A percentile compares a stretch with the other conserved stretches of the same genome.
These are phyloP conservation scores for Sinocyclocheilus anshuiensis DNA, from an alignment of 2,113 vertebrate species.

Conservation along the genomic window DNA sequence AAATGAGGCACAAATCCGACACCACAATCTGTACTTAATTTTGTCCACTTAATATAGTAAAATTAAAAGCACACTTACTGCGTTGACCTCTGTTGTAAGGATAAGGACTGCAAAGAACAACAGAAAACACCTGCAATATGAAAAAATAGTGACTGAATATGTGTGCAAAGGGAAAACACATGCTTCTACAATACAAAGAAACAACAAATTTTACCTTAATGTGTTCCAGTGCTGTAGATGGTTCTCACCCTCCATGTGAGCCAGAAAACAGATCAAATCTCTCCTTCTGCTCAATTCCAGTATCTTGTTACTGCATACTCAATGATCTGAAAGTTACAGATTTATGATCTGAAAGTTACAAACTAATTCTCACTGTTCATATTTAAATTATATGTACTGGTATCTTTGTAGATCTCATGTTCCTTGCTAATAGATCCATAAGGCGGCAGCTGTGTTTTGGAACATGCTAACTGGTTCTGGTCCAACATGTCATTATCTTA, in stretches of 20 bases:
- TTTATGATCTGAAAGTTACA: constrained; percentile 48
- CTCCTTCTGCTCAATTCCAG: constrained; percentile 22
- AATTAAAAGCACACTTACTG: constrained; percentile 76
- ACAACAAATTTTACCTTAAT: constrained; percentile 40
- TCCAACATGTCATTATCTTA: neutral
- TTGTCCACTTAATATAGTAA: neutral
- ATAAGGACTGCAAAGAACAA: constrained; percentile 65
- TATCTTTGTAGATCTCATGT: neutral
- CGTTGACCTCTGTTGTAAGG: constrained; percentile 70
- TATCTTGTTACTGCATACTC: constrained; percentile 67
- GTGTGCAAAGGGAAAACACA: neutral
- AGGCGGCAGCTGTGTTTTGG: neutral
- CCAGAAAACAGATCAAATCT: constrained; percentile 63
- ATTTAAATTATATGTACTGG: neutral
- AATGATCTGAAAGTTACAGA: constrained; percentile 11
- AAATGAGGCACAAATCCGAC: neutral
- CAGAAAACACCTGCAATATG: constrained; percentile 69
- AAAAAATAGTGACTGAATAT: neutral
- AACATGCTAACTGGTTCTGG: neutral
- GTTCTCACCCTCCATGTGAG: constrained; percentile 68
- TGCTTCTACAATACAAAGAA: neutral
- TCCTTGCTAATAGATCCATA: neutral
- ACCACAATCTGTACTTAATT: neutral
- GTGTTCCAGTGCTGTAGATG: constrained; percentile 51
- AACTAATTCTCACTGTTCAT: neutral